These are phyloP conservation scores for Poliocrania exsul DNA, from an alignment of 2,797 vertebrate genomes.

Conservation along the genomic window DNA sequence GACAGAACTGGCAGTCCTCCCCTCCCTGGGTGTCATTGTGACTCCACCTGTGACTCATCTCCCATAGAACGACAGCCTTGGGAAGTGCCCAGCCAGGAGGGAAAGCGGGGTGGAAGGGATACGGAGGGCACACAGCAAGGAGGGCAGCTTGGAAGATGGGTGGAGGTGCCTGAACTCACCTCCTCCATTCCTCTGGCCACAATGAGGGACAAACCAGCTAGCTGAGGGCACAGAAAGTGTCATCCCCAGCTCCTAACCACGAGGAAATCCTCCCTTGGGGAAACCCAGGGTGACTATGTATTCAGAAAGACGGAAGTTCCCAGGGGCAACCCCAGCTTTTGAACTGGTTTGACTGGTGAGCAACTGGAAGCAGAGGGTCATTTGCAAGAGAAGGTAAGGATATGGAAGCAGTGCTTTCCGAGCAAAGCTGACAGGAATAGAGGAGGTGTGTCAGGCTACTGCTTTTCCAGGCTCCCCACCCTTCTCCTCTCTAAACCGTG, in stretches of 20 bases:
- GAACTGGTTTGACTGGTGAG: not conserved
- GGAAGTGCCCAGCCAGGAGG: not conserved
- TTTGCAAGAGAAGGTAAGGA: not conserved
- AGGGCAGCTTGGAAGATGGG: not conserved
- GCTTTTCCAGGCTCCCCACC: not conserved
- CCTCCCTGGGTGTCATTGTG: not conserved
- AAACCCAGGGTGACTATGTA: not conserved
- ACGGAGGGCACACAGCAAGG: accelerated
- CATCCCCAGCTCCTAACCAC: not conserved
- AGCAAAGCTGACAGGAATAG: not conserved
- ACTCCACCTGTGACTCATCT: conserved; percentile 13
- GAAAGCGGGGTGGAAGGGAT: not conserved
- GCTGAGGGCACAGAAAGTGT: not conserved
- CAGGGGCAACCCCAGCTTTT: not conserved
- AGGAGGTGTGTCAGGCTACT: not conserved
- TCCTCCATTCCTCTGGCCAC: not conserved
- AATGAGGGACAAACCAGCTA: not conserved
- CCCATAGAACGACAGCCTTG: not conserved
- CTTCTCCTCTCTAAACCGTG: not conserved
- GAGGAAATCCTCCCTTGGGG: not conserved
- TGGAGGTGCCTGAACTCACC: not conserved
- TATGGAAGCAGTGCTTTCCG: not conserved
- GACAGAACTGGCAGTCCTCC: not conserved
- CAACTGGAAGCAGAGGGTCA: not conserved
- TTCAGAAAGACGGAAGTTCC: not conserved